Evolutionary conservation across 2,113 vertebrate species (phyloP).

Genomic region (Cochlearius cochlearius): DNA sequence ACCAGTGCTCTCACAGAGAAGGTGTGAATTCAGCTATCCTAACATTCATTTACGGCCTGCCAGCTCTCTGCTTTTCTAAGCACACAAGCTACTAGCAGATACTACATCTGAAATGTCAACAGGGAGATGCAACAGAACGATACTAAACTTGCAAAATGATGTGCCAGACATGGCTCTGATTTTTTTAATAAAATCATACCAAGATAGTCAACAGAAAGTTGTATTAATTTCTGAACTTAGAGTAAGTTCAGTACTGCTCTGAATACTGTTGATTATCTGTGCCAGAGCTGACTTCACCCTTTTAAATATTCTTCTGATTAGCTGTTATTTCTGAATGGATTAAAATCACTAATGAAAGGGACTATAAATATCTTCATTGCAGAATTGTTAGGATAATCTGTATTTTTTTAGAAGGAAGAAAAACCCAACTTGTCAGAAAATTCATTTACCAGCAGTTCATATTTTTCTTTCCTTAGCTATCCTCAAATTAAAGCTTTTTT

Average conservation of each 20-base stretch:
- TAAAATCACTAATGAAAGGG: neutral
- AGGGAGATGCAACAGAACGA: neutral
- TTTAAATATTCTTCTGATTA: neutral
- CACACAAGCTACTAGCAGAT: neutral
- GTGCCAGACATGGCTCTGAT: neutral
- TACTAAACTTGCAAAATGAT: neutral
- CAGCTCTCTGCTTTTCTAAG: neutral
- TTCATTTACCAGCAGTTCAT: neutral
- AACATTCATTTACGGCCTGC: neutral
- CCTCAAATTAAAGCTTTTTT: neutral
- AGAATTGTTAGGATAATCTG: neutral
- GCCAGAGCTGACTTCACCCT: neutral
- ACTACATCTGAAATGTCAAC: neutral
- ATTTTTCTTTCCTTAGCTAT: neutral
- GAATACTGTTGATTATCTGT: neutral
- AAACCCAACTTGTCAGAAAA: neutral
- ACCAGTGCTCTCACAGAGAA: neutral
- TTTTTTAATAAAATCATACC: neutral
- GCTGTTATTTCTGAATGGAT: neutral
- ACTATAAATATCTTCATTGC: neutral
- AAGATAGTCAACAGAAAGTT: neutral
- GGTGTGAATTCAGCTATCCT: neutral
- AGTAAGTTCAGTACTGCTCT: neutral
- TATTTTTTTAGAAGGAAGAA: neutral
- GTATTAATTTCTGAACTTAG: neutral